These are phyloP conservation scores for Manis javanica DNA, from an alignment of 2,797 vertebrate species.

Conservation along the genomic window DNA sequence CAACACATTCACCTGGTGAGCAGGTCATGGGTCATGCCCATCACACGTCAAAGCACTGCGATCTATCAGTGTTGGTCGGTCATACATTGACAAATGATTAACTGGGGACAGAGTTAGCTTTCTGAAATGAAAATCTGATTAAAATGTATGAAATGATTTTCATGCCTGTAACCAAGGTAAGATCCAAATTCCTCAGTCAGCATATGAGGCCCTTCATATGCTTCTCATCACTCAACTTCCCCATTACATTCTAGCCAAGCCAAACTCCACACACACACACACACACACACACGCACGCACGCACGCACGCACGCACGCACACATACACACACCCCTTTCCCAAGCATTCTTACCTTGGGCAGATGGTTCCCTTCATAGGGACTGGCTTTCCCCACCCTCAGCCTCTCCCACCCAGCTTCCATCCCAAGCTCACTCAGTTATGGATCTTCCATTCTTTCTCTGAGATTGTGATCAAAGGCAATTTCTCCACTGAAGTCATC, in stretches of 20 bases:
- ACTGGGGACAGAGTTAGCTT: neutral
- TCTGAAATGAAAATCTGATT: neutral
- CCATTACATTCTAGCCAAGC: neutral
- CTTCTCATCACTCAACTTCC: neutral
- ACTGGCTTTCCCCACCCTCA: neutral
- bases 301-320: neutral
- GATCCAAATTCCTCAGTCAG: neutral
- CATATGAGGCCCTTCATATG: neutral
- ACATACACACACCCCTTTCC: accelerated
- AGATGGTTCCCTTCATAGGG: neutral
- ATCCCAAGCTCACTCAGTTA: neutral
- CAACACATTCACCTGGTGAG: neutral
- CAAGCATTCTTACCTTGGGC: neutral
- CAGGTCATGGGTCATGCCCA: neutral
- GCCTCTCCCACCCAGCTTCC: neutral
- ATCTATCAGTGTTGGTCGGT: neutral
- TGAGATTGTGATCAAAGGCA: neutral
- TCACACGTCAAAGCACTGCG: neutral
- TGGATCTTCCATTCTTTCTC: neutral
- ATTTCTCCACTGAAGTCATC: neutral
- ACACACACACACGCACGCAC: neutral
- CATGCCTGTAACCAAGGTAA: neutral
- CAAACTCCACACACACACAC: neutral
- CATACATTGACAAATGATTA: neutral
- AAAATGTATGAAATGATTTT: neutral